These are phyloP conservation scores for Drosophila formosana DNA, from an alignment of 2,888 invertebrate genomes.

Conservation along the genomic window DNA sequence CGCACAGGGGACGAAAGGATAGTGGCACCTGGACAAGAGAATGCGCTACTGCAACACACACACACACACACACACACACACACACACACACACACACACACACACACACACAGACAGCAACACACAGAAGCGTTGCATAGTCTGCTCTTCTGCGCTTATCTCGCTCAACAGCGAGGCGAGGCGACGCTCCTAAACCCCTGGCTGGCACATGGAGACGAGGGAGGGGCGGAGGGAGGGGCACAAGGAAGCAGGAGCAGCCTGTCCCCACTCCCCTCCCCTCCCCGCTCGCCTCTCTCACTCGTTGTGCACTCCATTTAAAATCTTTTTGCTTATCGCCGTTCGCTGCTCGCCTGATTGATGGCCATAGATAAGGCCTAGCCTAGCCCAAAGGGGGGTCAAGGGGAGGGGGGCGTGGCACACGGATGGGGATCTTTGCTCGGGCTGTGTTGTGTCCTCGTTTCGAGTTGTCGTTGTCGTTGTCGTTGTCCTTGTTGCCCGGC, in stretches of 20 bases:
- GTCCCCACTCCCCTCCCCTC: neutral
- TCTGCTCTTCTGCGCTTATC: conserved; percentile 59
- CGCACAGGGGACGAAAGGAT: neutral
- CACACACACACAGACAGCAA: neutral
- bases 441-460: conserved; percentile 66
- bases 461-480: conserved; percentile 41
- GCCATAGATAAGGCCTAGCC: conserved; percentile 84
- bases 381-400: conserved; percentile 48
- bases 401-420: conserved; percentile 7
- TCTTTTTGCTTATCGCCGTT: conserved; percentile 85
- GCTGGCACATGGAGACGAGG: neutral
- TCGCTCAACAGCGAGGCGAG: conserved; percentile 54
- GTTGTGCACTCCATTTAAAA: conserved; percentile 83
- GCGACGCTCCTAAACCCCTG: conserved; percentile 32
- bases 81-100: neutral
- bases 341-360: conserved; percentile 85
- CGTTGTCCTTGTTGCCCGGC: conserved; percentile 6
- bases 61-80: conserved; percentile 18
- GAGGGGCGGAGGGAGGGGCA: neutral
- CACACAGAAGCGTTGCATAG: conserved; percentile 17
- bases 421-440: conserved; percentile 30
- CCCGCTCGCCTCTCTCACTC: neutral
- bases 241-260: neutral
- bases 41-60: conserved; percentile 28
- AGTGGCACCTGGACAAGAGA: conserved; percentile 48